Conservation (phyloP, 2,888 invertebrate species). For the Spodoptera picta region DNA sequence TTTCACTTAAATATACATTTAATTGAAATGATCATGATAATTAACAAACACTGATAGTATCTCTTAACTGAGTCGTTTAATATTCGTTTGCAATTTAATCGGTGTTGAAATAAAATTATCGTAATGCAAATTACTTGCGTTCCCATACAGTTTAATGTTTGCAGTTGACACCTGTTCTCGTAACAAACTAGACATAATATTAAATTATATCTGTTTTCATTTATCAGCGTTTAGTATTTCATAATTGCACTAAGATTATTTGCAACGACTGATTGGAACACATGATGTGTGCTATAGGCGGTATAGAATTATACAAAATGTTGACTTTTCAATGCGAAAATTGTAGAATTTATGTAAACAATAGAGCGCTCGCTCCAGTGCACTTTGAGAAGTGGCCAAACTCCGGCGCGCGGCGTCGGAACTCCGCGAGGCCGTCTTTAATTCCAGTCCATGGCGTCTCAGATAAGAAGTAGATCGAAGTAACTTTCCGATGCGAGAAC, state of each 20-base stretch:
- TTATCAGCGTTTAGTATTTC: slow-evolving; percentile 41
- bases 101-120: slow-evolving; percentile 51
- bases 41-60: slow-evolving; percentile 30
- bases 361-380: slow-evolving; percentile 37
- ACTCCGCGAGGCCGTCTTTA: slow-evolving; percentile 58
- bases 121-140: slow-evolving; percentile 45
- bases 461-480: slow-evolving; percentile 68
- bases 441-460: slow-evolving; percentile 60
- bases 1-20: background rate
- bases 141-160: slow-evolving; percentile 44
- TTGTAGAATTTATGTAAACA: slow-evolving; percentile 38
- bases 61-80: slow-evolving; percentile 22
- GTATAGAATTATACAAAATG: slow-evolving; percentile 3
- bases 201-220: slow-evolving; percentile 25
- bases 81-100: slow-evolving; percentile 41
- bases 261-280: slow-evolving; percentile 3
- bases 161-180: slow-evolving; percentile 37
- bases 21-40: slow-evolving; percentile 14
- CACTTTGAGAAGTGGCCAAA: slow-evolving; percentile 42
- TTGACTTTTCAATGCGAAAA: slow-evolving; percentile 22
- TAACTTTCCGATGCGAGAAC: slow-evolving; percentile 71
- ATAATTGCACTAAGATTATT: slow-evolving; percentile 30
- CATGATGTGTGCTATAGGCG: background rate
- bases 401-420: slow-evolving; percentile 17
- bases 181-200: slow-evolving; percentile 23